phyloP scores from a whole-genome alignment of 1,140 invertebrate genomes.

The Listronotus oregonensis region DNA sequence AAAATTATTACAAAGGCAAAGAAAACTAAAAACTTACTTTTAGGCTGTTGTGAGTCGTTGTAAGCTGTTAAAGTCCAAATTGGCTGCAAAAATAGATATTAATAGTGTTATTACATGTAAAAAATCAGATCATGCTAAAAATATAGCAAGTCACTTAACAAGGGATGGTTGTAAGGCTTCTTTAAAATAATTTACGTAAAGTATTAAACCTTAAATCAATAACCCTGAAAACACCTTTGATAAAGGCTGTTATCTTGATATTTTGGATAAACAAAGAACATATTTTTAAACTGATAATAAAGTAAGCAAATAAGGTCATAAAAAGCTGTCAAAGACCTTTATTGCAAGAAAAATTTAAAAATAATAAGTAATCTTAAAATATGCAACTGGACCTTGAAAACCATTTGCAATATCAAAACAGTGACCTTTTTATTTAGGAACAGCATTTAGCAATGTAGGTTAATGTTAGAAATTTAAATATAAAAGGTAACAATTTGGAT shows the following conservation, averaged over 20 bases:
- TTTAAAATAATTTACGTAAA: slow-evolving; percentile 11
- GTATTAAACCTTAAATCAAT: slow-evolving; percentile 35
- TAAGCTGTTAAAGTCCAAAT: slow-evolving; percentile 19
- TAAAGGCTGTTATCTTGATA: slow-evolving; percentile 2
- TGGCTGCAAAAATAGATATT: slow-evolving; percentile 35
- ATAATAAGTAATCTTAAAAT: neutral
- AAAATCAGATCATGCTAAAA: slow-evolving; percentile 12
- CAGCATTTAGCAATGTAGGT: slow-evolving; percentile 27
- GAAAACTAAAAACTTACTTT: slow-evolving; percentile 31
- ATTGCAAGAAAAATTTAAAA: neutral
- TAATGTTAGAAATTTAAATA: slow-evolving; percentile 6
- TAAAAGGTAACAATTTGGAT: neutral
- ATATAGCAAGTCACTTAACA: too few species aligned
- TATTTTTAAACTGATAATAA: slow-evolving; percentile 1
- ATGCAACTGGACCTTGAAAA: slow-evolving; percentile 21
- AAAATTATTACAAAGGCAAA: neutral
- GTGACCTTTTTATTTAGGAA: slow-evolving; percentile 13
- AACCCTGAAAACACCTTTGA: slow-evolving; percentile 3
- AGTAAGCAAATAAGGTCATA: slow-evolving; percentile 5
- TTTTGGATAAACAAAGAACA: neutral
- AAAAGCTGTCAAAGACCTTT: slow-evolving; percentile 21
- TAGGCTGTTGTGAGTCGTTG: slow-evolving; percentile 16
- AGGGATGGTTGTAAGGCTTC: slow-evolving; percentile 16
- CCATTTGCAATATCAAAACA: slow-evolving; percentile 11
- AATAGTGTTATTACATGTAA: slow-evolving; percentile 22